Evolutionary conservation across 1,140 invertebrate species (phyloP), one percentile per base, ranked within the genome.

Genomic region (Coelopa frigida): DNA sequence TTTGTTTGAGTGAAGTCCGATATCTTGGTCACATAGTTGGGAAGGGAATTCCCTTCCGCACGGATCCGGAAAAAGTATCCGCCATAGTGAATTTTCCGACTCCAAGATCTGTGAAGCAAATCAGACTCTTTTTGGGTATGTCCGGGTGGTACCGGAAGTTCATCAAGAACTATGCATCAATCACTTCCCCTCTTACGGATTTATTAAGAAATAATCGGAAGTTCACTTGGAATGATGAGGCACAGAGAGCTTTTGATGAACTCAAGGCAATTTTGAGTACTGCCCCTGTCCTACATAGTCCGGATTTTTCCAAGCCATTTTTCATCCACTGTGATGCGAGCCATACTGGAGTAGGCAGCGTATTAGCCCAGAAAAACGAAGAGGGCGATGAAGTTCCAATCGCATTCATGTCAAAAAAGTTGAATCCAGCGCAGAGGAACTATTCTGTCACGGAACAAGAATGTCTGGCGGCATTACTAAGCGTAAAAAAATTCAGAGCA

Each of bases 91-190:
- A 44, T 20, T 51, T 39, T 33, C 46, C 46, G n/a, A 10, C 23
- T 3, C 50, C 50, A 8, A 44, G 36, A 31, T 40, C 50, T 27
- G 43, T 61, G 5, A 70, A 61, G 38, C 61, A 73, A 33, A 15
- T 75, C 0, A 44, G 68, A 17, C 40, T 59, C 2, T 75, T 76
- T 49, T 44, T 75, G 0, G 73, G 74, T 3, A 68, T 73, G 44
- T 54, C 62, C 1, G 55, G 56, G 0, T 71, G 64, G 67, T 70
- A 70, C 35, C 46, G 66, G 0, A 17, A 55, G 1, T 72, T 72
- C 42, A 51, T 70, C 1, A 32, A 44, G 1, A 51, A 68, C 26
- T 73, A 66, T 43, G 54, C 68, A 0, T 42, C 31, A 3, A 40
- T 62, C 0, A 41, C 57, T 10, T 41, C 44, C 6, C 63, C 70